phyloP scores from a whole-genome alignment of 2,113 vertebrate species.

The Glaucomys volans region DNA sequence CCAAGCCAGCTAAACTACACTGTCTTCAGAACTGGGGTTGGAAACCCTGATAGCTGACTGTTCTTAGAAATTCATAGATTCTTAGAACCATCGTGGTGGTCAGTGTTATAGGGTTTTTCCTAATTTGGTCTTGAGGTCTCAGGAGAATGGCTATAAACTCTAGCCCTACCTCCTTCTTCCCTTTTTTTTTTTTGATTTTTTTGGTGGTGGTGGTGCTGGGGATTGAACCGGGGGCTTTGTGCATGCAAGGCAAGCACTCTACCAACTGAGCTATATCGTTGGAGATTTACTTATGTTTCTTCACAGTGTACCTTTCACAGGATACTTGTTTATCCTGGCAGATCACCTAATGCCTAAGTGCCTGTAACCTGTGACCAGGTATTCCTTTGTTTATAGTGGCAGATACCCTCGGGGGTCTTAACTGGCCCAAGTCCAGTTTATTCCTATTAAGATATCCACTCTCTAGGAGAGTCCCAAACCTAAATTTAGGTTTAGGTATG shows the following conservation, averaged over 20 bases:
- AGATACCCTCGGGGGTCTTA: not conserved
- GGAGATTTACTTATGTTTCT: not conserved
- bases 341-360: not conserved
- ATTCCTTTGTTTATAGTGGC: not conserved
- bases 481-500: not conserved
- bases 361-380: not conserved
- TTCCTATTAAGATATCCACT: not conserved
- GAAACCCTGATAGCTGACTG: not conserved
- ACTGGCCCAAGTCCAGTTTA: not conserved
- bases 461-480: not conserved
- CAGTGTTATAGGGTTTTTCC: not conserved
- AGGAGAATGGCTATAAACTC: not conserved
- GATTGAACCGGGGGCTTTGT: too few relatives aligned
- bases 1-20: not conserved
- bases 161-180: not conserved
- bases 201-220: too few relatives aligned
- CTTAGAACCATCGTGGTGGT: not conserved
- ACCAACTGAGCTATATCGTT: too few relatives aligned
- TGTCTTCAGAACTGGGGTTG: not conserved
- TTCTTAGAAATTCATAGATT: constrained; percentile 28
- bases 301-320: not conserved
- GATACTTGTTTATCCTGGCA: not conserved
- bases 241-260: too few relatives aligned
- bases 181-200: too few relatives aligned
- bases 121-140: not conserved